Base-by-base conservation (phyloP, 2,113 vertebrate species). In the Alethe diademata region DNA sequence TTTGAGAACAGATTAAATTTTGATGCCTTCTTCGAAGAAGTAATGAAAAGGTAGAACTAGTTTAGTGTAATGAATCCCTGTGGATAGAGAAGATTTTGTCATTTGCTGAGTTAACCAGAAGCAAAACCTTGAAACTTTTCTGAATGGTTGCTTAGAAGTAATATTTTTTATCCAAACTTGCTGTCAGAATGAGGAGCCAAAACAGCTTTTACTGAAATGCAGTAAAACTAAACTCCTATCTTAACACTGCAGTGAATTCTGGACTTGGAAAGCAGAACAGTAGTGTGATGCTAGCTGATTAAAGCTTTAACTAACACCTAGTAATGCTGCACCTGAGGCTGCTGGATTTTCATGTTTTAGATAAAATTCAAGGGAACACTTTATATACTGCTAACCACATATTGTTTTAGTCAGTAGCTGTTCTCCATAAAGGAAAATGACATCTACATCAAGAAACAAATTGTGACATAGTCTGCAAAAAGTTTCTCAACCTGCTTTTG, bases 1-100 rank as follows among this genome's bases (percentile, higher is more conserved):
- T 91, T 88, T 76, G 64, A 80, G 60, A 84, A 66, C 45, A 74
- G 71, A 89, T 80, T 80, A 76, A 66, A 56, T 53, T 82, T 90
- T 48, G 11, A 66, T 73, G n/a, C 23, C 10, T 29, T 48, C 54
- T 75, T 90, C 0, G 0, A 47, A 36, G 14, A 62, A 88, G 19
- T 60, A 76, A 33, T 62, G 53, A 45, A 61, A 92, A 92, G 8
- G 29, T 86, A 86, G 71, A 88, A 53, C n/a, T 70, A 78, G 11
- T 81, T 92, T 56, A 64, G 17, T 60, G 20, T 38, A 40, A 31
- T 45, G 23, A 73, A 51, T 71, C 26, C 36, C 5, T 67, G 24
- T 67, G 74, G 67, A 29, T n/a, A 40, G 23, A 31, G 12, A 73
- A 66, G 19, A 12, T 64, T 47, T 54, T 91, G 12, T 56, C 4